Percentiles rank a stretch among this genome's conserved stretches.
Conservation (phyloP, 2,888 invertebrate species). For the Sthenelais limicola region DNA sequence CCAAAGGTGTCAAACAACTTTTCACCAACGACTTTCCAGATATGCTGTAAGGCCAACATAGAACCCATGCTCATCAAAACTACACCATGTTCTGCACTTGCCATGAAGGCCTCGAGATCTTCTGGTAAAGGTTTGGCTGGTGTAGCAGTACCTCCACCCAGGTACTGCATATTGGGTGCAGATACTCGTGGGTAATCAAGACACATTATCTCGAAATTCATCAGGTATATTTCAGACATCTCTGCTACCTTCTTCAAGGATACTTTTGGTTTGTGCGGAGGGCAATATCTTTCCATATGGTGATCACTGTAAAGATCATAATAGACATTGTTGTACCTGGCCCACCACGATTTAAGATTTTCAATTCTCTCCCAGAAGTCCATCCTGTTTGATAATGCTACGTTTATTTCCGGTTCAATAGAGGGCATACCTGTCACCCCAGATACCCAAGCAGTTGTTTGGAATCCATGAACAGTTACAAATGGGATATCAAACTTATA, state of each 20-base stretch:
- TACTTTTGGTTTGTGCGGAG: conserved; percentile 31
- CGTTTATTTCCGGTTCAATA: no score
- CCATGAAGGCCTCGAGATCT: conserved; percentile 7
- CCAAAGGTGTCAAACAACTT: conserved; percentile 22
- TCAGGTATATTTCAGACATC: conserved; percentile 24
- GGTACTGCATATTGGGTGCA: conserved; percentile 29
- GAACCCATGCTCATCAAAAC: conserved; percentile 11
- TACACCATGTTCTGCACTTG: conserved; percentile 18
- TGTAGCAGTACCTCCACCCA: neutral
- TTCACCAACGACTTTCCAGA: neutral
- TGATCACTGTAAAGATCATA: no score
- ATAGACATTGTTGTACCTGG: no score
- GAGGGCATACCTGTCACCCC: no score
- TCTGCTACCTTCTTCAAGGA: conserved; percentile 9
- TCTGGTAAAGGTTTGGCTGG: neutral
- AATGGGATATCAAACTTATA: no score
- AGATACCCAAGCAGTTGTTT: no score
- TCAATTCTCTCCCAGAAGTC: no score
- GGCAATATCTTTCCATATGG: no score
- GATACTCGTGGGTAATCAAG: conserved; percentile 34
- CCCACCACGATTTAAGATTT: no score
- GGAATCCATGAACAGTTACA: no score
- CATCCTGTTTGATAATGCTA: no score
- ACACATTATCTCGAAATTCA: conserved; percentile 31
- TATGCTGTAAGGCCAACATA: neutral